A percentile compares a stretch with the other conserved stretches of the same genome.
These are phyloP conservation scores for Chrosomus eos DNA, from an alignment of 2,797 vertebrate genomes.

Conservation along the genomic window DNA sequence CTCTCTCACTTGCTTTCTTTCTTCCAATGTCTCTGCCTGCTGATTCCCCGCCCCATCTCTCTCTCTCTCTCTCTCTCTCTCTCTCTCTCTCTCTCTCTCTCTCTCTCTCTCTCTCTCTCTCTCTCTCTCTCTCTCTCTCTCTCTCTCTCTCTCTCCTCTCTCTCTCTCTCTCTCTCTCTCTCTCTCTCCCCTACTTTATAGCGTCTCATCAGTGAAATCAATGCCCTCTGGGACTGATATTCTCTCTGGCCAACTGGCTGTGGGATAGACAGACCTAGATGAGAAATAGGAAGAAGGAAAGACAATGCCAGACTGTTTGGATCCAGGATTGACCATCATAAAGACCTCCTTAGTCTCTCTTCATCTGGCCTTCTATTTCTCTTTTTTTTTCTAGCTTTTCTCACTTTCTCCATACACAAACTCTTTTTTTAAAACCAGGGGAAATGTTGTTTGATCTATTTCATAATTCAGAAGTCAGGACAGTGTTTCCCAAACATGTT, in stretches of 20 bases:
- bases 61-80: constrained; percentile 5
- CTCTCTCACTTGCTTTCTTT: constrained; percentile 26
- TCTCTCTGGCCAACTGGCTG: constrained; percentile 43
- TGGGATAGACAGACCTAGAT: constrained; percentile 16
- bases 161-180: constrained; percentile 5
- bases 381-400: not conserved
- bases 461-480: not conserved
- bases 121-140: constrained; percentile 21
- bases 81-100: not conserved
- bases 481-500: not conserved
- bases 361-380: not conserved
- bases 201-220: constrained; percentile 58
- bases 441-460: not conserved
- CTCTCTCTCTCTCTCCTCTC: constrained; percentile 3
- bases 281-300: constrained; percentile 18
- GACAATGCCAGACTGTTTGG: constrained; percentile 54
- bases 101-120: constrained; percentile 6
- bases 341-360: constrained; percentile 11
- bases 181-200: constrained; percentile 47
- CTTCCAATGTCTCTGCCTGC: constrained; percentile 18
- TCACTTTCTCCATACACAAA: not conserved
- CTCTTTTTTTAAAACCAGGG: not conserved
- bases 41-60: constrained; percentile 25
- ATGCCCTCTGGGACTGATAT: constrained; percentile 50
- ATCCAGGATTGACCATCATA: constrained; percentile 16